Percentiles rank a stretch among this genome's conserved stretches.
These are phyloP conservation scores for Latrodectus elegans DNA, from an alignment of 2,888 invertebrate species.

Conservation along the genomic window DNA sequence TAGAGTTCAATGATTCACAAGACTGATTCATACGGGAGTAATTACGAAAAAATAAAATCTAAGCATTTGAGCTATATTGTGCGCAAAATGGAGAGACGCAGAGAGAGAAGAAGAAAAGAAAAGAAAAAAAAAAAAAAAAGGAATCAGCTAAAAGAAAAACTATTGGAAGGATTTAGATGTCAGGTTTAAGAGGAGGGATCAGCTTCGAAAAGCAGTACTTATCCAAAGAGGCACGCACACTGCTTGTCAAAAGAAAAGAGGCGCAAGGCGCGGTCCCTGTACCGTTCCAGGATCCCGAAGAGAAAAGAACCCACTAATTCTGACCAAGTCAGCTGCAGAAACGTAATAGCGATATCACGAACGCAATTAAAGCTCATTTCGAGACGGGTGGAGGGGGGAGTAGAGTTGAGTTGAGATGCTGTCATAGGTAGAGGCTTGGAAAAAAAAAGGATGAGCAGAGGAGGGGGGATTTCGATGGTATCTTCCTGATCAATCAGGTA, in stretches of 20 bases:
- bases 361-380: constrained; percentile 64
- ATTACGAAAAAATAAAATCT: no score
- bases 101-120: background rate
- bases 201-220: constrained; percentile 22
- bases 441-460: background rate
- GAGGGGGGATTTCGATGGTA: constrained; percentile 29
- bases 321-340: constrained; percentile 22
- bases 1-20: no score
- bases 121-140: background rate
- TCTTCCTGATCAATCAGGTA: constrained; percentile 59
- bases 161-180: constrained; percentile 26
- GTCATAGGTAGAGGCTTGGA: constrained; percentile 6
- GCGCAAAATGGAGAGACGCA: background rate
- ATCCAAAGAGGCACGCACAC: constrained; percentile 39
- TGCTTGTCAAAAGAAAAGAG: constrained; percentile 15
- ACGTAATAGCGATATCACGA: constrained; percentile 54
- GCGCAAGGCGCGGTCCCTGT: constrained; percentile 28
- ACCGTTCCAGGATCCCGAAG: background rate
- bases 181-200: background rate
- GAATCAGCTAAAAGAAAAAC: background rate
- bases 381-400: constrained; percentile 3
- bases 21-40: no score
- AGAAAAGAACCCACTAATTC: constrained; percentile 12
- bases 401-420: constrained; percentile 14
- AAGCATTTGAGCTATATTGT: no score